Evolutionary conservation across 1,140 invertebrate species (phyloP).

Genomic region (Belonocnema kinseyi): DNA sequence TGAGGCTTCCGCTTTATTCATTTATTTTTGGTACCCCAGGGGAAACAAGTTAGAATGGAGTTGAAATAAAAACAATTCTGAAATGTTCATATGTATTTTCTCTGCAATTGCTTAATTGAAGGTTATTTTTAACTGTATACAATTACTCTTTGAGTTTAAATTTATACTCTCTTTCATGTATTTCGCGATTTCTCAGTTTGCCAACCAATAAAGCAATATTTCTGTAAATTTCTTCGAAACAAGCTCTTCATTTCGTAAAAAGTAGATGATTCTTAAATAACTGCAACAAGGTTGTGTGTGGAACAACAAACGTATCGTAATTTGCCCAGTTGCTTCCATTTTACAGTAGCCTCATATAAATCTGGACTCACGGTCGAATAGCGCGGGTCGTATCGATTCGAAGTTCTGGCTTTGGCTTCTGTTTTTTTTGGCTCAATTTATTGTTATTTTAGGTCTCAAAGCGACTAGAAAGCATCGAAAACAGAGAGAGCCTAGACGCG

Average conservation of each 20-base stretch:
- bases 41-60: background rate
- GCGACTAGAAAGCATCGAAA: conserved; percentile 17
- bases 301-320: background rate
- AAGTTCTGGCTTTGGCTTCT: background rate
- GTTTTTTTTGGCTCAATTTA: background rate
- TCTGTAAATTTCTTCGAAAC: background rate
- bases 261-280: background rate
- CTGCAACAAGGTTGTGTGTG: background rate
- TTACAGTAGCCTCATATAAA: background rate
- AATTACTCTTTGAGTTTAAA: too few species aligned
- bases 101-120: too few species aligned
- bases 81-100: too few species aligned
- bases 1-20: background rate
- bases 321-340: background rate
- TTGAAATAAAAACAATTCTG: background rate
- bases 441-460: conserved; percentile 26
- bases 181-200: too few species aligned
- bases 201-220: too few species aligned
- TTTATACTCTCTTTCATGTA: too few species aligned
- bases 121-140: too few species aligned
- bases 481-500: background rate
- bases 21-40: background rate
- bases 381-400: background rate
- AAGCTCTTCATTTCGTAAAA: background rate
- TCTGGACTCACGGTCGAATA: conserved; percentile 8